Percentiles rank a stretch among this genome's conserved stretches.
These are phyloP conservation scores for Danionella cerebrum DNA, from an alignment of 2,113 vertebrate genomes.

Conservation along the genomic window DNA sequence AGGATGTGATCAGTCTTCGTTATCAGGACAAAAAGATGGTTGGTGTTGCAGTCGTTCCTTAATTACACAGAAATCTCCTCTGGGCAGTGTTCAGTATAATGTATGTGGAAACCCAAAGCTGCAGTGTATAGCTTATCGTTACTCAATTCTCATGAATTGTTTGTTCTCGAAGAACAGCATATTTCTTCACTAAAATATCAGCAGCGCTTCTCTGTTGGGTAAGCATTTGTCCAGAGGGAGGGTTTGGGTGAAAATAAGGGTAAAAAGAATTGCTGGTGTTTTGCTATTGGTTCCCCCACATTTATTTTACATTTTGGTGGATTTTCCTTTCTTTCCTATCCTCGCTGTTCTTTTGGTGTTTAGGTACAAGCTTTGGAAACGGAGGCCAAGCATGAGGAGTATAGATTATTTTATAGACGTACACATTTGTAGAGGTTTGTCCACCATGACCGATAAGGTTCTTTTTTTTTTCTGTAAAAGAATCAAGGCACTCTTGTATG, in stretches of 20 bases:
- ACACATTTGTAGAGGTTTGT: background rate
- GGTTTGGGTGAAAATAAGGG: background rate
- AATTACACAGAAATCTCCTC: background rate
- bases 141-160: background rate
- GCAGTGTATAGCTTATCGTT: background rate
- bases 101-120: background rate
- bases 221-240: slow-evolving; percentile 29
- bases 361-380: background rate
- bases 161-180: background rate
- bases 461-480: background rate
- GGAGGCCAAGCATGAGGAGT: background rate
- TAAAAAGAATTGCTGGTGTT: background rate
- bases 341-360: background rate
- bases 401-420: background rate
- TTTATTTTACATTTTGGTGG: background rate
- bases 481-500: background rate
- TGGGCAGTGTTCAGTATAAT: slow-evolving; percentile 13
- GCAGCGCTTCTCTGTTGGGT: background rate
- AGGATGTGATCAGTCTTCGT: slow-evolving; percentile 22
- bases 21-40: slow-evolving; percentile 16
- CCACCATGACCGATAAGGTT: background rate
- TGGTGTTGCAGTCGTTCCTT: slow-evolving; percentile 5
- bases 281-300: background rate
- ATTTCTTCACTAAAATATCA: background rate
- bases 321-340: background rate